phyloP scores from a whole-genome alignment of 2,113 vertebrate genomes.

The Nettapus auritus region DNA sequence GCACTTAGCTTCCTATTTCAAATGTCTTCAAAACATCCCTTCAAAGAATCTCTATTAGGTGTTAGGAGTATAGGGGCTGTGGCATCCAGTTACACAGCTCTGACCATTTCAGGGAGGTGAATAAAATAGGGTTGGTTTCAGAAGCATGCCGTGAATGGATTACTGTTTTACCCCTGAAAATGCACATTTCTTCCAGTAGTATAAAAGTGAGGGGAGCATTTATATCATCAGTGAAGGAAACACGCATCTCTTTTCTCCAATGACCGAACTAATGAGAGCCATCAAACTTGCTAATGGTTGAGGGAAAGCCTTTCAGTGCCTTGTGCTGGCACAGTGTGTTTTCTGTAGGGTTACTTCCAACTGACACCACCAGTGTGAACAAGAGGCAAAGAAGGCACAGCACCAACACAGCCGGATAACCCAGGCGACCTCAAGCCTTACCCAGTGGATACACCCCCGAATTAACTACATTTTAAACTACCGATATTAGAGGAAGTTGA shows the following conservation, averaged over 20 bases:
- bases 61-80: constrained; percentile 40
- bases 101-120: constrained; percentile 37
- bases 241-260: constrained; percentile 25
- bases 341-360: background rate
- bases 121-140: constrained; percentile 24
- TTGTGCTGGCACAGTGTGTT: background rate
- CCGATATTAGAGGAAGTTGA: background rate
- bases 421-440: background rate
- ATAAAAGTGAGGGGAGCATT: background rate
- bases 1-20: constrained; percentile 50
- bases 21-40: constrained; percentile 62
- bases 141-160: constrained; percentile 34
- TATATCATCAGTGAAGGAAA: constrained; percentile 40
- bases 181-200: constrained; percentile 19
- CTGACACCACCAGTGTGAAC: background rate
- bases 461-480: background rate
- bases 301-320: constrained; percentile 8
- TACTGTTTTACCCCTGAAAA: constrained; percentile 55
- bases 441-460: background rate
- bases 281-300: constrained; percentile 23
- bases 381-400: background rate
- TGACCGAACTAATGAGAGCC: constrained; percentile 29
- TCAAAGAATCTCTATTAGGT: constrained; percentile 64
- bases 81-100: constrained; percentile 64
- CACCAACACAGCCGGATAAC: background rate